Percentiles rank a stretch among this genome's conserved stretches.
These are phyloP conservation scores for Artemisiospiza belli DNA, from an alignment of 2,113 vertebrate species.

Conservation along the genomic window DNA sequence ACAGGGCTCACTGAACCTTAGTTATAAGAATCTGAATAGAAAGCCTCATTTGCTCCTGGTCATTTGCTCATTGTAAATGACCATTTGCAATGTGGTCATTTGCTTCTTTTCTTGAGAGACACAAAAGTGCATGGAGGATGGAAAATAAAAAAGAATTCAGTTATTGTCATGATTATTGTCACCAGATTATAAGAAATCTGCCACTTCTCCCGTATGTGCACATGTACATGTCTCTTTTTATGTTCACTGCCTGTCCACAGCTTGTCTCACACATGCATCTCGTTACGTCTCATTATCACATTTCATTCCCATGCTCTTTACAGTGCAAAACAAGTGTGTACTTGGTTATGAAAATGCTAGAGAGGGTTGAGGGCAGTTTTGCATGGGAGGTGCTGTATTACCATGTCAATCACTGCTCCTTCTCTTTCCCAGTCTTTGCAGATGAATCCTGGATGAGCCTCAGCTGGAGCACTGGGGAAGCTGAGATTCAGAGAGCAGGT, in stretches of 20 bases:
- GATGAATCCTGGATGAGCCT: not conserved
- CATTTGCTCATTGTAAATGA: not conserved
- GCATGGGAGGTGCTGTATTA: constrained; percentile 11
- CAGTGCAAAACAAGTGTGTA: constrained; percentile 44
- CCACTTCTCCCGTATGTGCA: not conserved
- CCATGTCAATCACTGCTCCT: not conserved
- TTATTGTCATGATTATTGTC: not conserved
- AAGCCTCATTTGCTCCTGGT: not conserved
- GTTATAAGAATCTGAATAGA: not conserved
- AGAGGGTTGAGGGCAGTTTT: not conserved
- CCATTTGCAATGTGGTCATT: not conserved
- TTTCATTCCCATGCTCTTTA: constrained; percentile 28
- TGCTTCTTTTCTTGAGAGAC: not conserved
- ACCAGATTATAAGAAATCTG: not conserved
- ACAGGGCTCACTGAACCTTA: not conserved
- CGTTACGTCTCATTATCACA: not conserved
- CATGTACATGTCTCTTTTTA: not conserved
- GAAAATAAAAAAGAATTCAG: not conserved
- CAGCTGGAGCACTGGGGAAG: not conserved
- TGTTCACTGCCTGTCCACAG: constrained; percentile 42
- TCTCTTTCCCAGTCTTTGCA: not conserved
- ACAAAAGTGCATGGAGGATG: not conserved
- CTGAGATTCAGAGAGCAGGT: not conserved
- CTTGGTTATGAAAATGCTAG: constrained; percentile 31
- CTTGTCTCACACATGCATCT: constrained; percentile 30